Base-by-base conservation (phyloP, 2,113 vertebrate genomes). In the Meleagris gallopavo region DNA sequence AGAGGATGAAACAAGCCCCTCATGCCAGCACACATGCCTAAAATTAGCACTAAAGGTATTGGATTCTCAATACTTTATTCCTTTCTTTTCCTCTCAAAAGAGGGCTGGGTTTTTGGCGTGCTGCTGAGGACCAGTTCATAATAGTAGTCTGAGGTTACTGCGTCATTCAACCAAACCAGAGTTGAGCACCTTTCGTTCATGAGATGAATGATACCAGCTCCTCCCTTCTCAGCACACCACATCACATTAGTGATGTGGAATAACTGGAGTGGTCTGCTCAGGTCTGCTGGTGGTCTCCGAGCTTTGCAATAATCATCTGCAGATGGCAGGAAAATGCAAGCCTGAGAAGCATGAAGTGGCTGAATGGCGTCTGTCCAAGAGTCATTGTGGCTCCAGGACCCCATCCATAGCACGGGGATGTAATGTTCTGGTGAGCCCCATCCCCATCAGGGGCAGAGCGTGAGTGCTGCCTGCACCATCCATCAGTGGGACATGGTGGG, bases 1-100 rank as follows among this genome's bases (percentile, higher is more conserved):
- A 88, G 76, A 40, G 91, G 73, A 61, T 87, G 88, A 55, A 95
- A 66, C 65, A 61, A n/a, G 83, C 70, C 81, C 84, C 84, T 20
- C 0, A 2, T 38, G 87, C 77, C 96, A 90, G 50, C 62, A 86
- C 25, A 41, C 19, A 9, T 48, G 64, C 80, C 83, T 92, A 89
- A 91, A 95, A 94, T 93, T 58, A 93, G 43, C 88, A 86, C 86
- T 75, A 60, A 20, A 48, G 82, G 70, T 38, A 78, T 13, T 43
- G 60, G 82, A 84, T 82, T 91, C 67, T 62, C 57, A 13, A 67
- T 57, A n/a, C 70, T 83, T 83, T 81, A 46, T 85, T 86, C 82
- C 70, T 40, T 54, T 67, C 30, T 70, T 55, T 34, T 57, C 78
- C 77, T 79, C 78, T 80, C 66, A 29, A 65, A 71, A 5, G 81